Evolutionary conservation across 1,140 invertebrate genomes (phyloP).

Genomic region (Cotesia glomerata): DNA sequence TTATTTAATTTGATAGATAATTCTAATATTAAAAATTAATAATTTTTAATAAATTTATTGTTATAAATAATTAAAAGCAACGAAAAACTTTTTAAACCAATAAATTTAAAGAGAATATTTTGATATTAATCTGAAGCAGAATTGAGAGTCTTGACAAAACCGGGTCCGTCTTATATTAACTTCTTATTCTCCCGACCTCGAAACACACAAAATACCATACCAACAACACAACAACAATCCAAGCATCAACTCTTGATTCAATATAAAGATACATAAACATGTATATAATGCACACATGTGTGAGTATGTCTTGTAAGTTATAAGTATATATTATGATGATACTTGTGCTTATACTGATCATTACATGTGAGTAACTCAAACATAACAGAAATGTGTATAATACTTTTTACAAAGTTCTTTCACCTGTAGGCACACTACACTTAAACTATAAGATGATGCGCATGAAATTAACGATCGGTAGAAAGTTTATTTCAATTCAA

Average conservation of each 20-base stretch:
- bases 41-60: too few species aligned
- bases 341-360: neutral
- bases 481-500: conserved; percentile 21
- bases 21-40: too few species aligned
- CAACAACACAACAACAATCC: neutral
- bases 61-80: too few species aligned
- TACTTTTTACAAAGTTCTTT: conserved; percentile 18
- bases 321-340: too few species aligned
- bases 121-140: neutral
- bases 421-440: neutral
- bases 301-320: neutral
- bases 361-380: neutral
- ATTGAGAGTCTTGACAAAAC: conserved; percentile 16
- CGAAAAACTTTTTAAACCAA: too few species aligned
- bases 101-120: neutral
- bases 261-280: neutral
- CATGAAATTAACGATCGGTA: conserved; percentile 14
- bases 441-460: neutral
- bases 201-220: conserved; percentile 30
- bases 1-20: too few species aligned
- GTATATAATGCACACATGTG: neutral
- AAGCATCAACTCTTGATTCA: too few species aligned
- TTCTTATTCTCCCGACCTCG: conserved; percentile 24
- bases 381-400: neutral
- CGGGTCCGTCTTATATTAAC: conserved; percentile 16